phyloP scores from a whole-genome alignment of 2,797 vertebrate genomes.

The Dromococcyx pavoninus region DNA sequence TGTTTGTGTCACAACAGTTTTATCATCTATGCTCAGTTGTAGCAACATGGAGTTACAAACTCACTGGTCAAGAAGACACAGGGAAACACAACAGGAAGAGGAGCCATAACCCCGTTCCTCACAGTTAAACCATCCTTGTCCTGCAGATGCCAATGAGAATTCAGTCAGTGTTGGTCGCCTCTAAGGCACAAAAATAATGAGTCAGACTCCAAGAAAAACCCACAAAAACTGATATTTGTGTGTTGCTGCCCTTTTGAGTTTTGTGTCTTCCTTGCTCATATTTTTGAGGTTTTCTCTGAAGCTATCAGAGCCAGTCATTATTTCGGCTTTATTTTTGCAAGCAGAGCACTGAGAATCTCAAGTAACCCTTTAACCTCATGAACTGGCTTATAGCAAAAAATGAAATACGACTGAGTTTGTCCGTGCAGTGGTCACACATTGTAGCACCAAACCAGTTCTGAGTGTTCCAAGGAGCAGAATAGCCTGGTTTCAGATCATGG shows the following conservation, averaged over 20 bases:
- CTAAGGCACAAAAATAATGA: background rate
- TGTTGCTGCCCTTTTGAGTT: conserved; percentile 2
- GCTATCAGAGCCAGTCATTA: background rate
- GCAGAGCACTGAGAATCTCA: background rate
- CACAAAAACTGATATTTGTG: background rate
- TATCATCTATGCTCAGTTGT: background rate
- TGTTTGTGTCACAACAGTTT: background rate
- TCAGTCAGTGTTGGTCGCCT: background rate
- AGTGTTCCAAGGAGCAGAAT: background rate
- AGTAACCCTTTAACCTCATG: background rate
- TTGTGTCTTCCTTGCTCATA: background rate
- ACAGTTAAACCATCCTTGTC: background rate
- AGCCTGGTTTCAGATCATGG: background rate
- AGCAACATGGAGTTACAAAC: rapidly evolving
- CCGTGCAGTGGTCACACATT: background rate
- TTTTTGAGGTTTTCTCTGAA: conserved; percentile 43
- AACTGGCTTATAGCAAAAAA: background rate
- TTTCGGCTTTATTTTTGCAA: conserved; percentile 16
- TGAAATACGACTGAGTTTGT: background rate
- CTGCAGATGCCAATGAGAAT: background rate
- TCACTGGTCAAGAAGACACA: rapidly evolving
- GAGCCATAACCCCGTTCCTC: background rate
- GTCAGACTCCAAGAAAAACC: background rate
- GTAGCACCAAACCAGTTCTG: background rate
- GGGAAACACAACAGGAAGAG: background rate